Conservation (phyloP, 2,888 invertebrate genomes). For the Ectropis crepuscularia region DNA sequence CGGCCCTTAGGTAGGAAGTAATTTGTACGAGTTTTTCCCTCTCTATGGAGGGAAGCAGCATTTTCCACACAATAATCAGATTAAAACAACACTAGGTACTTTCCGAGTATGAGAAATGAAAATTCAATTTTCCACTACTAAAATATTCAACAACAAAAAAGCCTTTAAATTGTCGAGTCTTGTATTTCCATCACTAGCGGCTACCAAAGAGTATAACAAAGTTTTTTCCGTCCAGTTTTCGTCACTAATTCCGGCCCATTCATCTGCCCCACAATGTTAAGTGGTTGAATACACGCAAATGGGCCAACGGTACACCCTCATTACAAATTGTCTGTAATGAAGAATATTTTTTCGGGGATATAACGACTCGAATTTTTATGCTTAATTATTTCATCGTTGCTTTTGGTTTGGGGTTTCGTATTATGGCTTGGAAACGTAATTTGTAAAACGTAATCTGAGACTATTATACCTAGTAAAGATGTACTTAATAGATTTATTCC, state of each 20-base stretch:
- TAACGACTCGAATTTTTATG: not conserved
- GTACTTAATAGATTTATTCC: too few species aligned
- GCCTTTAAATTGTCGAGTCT: conserved; percentile 12
- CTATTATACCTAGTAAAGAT: too few species aligned
- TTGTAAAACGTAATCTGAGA: too few species aligned
- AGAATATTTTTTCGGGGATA: not conserved
- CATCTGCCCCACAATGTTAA: conserved; percentile 24
- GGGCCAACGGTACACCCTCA: not conserved
- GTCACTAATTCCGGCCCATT: conserved; percentile 30
- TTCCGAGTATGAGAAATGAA: too few species aligned
- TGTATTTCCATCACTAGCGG: conserved; percentile 12
- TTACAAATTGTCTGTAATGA: conserved; percentile 17
- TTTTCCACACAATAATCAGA: too few species aligned
- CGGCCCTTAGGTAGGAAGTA: too few species aligned
- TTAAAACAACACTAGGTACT: too few species aligned
- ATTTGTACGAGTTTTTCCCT: too few species aligned
- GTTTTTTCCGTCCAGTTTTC: conserved; percentile 26
- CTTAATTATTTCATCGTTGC: not conserved
- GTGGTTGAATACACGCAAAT: conserved; percentile 25
- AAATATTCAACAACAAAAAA: not conserved
- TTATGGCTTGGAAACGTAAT: too few species aligned
- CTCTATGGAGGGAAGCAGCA: too few species aligned
- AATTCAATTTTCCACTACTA: too few species aligned
- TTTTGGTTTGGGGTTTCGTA: not conserved
- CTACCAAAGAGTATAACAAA: conserved; percentile 15